phyloP scores from a whole-genome alignment of 2,888 invertebrate genomes.

The Chymomyza fuscimana region DNA sequence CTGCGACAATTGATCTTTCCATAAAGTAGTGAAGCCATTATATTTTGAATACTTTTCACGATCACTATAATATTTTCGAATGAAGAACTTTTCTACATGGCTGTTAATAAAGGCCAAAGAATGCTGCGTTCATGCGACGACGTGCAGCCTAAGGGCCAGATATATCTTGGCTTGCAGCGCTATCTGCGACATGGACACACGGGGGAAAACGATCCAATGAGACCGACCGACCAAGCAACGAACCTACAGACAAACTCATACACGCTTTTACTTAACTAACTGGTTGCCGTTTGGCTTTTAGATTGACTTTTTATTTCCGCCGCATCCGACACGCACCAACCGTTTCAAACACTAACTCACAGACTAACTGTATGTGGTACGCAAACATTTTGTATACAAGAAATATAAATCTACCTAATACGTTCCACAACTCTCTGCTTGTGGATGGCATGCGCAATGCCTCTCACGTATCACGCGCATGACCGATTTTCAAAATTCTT shows the following conservation, averaged over 20 bases:
- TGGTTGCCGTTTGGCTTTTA: conserved; percentile 35
- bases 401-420: neutral
- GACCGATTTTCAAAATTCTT: too few relatives aligned
- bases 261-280: neutral
- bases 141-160: too few relatives aligned
- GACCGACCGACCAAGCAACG: neutral
- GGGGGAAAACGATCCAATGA: neutral
- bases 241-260: neutral
- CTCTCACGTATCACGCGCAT: too few relatives aligned
- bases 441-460: neutral
- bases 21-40: too few relatives aligned
- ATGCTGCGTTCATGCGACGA: too few relatives aligned
- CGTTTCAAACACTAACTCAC: neutral
- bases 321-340: conserved; percentile 3
- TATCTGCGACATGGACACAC: neutral
- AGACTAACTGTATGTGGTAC: neutral
- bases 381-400: neutral
- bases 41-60: too few relatives aligned
- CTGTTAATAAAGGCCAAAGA: too few relatives aligned
- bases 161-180: neutral
- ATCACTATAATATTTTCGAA: too few relatives aligned
- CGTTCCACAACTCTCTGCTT: neutral
- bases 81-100: too few relatives aligned
- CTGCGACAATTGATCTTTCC: too few relatives aligned
- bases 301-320: conserved; percentile 28